Conservation (phyloP, 1,140 invertebrate genomes). For the Temnothorax nylanderi region DNA sequence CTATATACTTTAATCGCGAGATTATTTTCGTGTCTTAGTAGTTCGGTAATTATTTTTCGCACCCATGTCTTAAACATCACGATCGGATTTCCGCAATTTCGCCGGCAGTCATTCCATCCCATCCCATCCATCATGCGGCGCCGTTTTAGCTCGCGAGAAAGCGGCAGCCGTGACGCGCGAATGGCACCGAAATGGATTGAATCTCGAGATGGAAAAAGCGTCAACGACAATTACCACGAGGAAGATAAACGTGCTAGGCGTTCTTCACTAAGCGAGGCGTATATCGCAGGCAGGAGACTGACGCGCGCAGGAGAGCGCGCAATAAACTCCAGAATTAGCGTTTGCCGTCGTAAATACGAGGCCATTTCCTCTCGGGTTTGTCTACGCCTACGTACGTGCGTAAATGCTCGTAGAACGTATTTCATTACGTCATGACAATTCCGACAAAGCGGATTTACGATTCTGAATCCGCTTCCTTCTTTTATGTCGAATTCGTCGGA, state of each 20-base stretch:
- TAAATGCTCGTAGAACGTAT: slow-evolving; percentile 27
- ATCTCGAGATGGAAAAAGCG: slow-evolving; percentile 47
- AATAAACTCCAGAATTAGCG: slow-evolving; percentile 36
- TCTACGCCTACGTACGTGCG: slow-evolving; percentile 23
- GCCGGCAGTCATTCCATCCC: neutral
- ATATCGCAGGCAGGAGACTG: neutral
- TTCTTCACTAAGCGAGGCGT: neutral
- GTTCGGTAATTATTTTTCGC: slow-evolving; percentile 6
- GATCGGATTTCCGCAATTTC: slow-evolving; percentile 19
- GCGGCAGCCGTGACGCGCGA: slow-evolving; percentile 10
- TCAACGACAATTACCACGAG: slow-evolving; percentile 33
- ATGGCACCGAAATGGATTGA: slow-evolving; percentile 31
- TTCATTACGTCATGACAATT: slow-evolving; percentile 27
- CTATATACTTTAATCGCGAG: neutral
- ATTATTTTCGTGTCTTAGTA: neutral
- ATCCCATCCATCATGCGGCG: slow-evolving; percentile 35
- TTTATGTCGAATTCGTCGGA: neutral
- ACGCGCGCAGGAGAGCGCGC: neutral
- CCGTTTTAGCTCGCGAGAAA: slow-evolving; percentile 15
- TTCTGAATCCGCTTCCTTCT: neutral
- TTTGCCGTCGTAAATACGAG: slow-evolving; percentile 33
- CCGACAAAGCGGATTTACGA: slow-evolving; percentile 36
- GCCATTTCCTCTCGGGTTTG: neutral
- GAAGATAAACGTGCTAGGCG: slow-evolving; percentile 31
- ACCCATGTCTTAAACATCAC: neutral